Conservation (phyloP, 2,113 vertebrate species). For the Pomatorhinus ruficollis region DNA sequence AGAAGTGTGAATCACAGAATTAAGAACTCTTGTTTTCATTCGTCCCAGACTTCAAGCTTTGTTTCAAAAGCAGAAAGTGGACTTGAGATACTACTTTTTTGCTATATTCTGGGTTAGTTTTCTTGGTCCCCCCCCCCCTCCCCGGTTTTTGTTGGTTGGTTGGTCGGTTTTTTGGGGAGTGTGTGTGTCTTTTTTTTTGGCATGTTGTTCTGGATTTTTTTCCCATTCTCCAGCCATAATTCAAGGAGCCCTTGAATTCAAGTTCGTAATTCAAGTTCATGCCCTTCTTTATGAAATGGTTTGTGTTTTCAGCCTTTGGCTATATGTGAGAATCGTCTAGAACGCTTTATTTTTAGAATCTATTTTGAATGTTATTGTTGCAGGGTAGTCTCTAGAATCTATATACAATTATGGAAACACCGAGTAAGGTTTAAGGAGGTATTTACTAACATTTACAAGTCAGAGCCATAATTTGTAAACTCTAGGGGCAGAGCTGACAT, state of each 20-base stretch:
- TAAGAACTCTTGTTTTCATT: not conserved
- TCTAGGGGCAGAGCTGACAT: not conserved
- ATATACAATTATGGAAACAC: not conserved
- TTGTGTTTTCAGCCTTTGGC: constrained; percentile 6
- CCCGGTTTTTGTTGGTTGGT: too few species aligned
- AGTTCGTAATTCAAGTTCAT: not conserved
- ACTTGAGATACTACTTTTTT: not conserved
- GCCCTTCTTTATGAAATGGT: not conserved
- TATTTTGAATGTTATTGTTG: not conserved
- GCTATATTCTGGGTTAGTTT: not conserved
- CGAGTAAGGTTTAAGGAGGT: not conserved
- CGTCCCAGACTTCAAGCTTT: not conserved
- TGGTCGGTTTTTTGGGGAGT: too few species aligned
- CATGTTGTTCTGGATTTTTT: not conserved
- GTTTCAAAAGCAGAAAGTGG: not conserved
- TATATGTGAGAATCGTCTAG: not conserved
- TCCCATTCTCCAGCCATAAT: not conserved
- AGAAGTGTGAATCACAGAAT: not conserved
- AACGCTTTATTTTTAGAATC: constrained; percentile 17
- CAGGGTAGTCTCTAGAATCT: not conserved
- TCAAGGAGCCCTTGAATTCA: not conserved
- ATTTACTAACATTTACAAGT: constrained; percentile 11
- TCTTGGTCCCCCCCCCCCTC: too few species aligned
- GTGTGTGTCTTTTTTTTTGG: not conserved
- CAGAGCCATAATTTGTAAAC: not conserved